phyloP scores from a whole-genome alignment of 2,888 invertebrate species.

The Pyrochroa serraticornis region DNA sequence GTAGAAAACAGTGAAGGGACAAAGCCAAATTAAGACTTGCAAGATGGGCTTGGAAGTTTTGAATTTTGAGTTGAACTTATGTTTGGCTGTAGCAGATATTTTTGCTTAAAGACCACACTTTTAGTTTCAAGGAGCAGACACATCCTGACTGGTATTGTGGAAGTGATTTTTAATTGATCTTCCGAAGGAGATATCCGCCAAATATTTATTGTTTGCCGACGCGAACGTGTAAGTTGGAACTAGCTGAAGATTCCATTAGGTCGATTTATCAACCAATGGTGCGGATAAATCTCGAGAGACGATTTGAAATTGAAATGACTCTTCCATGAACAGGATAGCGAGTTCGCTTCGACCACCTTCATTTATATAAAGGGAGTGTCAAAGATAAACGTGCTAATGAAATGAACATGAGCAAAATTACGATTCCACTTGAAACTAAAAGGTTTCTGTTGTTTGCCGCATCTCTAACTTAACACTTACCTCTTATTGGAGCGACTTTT shows the following conservation, averaged over 20 bases:
- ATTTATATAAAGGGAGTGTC: slow-evolving; percentile 39
- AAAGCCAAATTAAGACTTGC: no score
- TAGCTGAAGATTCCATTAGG: slow-evolving; percentile 11
- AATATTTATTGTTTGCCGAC: no score
- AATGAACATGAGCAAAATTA: slow-evolving; percentile 58
- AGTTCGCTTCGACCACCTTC: slow-evolving; percentile 25
- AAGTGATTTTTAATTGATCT: no score
- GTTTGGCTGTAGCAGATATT: no score
- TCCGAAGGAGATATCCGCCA: no score
- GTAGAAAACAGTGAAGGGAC: no score
- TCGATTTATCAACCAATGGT: slow-evolving; percentile 18
- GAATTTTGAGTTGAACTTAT: no score
- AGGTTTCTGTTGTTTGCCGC: slow-evolving; percentile 57
- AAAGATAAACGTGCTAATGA: slow-evolving; percentile 57
- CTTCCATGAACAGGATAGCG: slow-evolving; percentile 12
- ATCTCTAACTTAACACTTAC: slow-evolving; percentile 38
- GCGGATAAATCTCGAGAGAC: slow-evolving; percentile 13
- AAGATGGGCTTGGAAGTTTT: no score
- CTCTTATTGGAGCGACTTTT: slow-evolving; percentile 17
- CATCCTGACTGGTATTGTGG: no score
- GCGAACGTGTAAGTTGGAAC: no score
- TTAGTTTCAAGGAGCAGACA: no score
- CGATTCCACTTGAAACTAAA: slow-evolving; percentile 56
- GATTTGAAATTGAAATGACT: slow-evolving; percentile 35
- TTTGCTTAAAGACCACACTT: no score